Base-by-base conservation (phyloP, 2,888 invertebrate genomes). In the Trissoscelio sp. region DNA sequence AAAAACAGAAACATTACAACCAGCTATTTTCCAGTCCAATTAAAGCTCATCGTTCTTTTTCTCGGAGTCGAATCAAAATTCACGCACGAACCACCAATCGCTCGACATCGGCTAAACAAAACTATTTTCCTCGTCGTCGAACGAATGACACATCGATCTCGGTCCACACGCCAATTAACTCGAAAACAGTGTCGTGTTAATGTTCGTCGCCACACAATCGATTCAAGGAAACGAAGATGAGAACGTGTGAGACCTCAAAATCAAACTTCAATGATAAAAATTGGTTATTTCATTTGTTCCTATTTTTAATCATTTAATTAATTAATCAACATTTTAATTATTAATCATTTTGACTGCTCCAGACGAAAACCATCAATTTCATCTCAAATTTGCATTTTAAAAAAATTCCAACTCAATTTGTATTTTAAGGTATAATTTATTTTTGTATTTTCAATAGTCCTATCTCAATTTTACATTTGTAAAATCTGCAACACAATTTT, bases 61-160 rank as follows among this genome's bases (percentile, higher is more conserved):
- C 51, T 57, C 48, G 22, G 53, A 16, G 31, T 7, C 72, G 72
- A 72, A 72, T 62, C 73, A 62, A 73, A 73, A 62, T 73, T 73
- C 62, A 53, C 22, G 60, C 60, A 72, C 44, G 53, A 46, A 72
- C 6, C 51, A 42, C 34, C 72, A 62, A 73, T 73, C 70, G 58
- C 3, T 22, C 22, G 66, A 34, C 39, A 16, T 42, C 48, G 20
- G 34, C 46, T 74, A 74, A 64, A 64, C 55, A 57, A 74, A 64
- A 64, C 64, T 64, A 64, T 74, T 64, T 55, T 74, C 55, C 55
- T n/a, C n/a, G n/a, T 64, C 73, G 20, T 31, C 22, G 46, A 20
- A 24, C 46, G 58, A 39, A 14, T 55, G 73, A 60, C 73, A 64
- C 73, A 44, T 64, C 62, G 73, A 64, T 72, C 34, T 57, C 73